Conservation (phyloP, 2,113 vertebrate genomes). For the Madoqua kirkii region DNA sequence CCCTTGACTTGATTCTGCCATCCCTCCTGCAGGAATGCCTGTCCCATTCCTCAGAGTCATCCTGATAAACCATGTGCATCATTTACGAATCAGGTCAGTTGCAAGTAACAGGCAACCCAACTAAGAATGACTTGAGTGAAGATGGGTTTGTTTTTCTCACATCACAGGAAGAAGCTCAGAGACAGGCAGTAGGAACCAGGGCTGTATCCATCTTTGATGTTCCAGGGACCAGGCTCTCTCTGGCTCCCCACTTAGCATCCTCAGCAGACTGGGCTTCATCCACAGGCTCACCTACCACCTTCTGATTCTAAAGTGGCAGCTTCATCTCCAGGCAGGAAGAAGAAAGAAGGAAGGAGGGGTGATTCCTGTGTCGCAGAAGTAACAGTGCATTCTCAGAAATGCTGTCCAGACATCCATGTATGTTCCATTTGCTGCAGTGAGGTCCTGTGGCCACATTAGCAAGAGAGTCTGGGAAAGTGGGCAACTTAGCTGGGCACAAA, state of each 20-base stretch:
- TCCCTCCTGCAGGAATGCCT: not conserved
- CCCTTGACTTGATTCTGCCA: not conserved
- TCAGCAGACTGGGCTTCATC: not conserved
- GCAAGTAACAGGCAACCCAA: not conserved
- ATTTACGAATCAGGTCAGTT: not conserved
- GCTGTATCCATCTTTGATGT: accelerated
- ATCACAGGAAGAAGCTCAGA: not conserved
- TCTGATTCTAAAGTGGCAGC: not conserved
- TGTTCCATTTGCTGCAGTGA: not conserved
- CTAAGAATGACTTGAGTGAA: not conserved
- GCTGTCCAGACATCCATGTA: not conserved
- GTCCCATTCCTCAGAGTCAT: not conserved
- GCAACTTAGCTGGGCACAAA: not conserved
- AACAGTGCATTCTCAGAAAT: not conserved
- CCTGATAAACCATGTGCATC: not conserved
- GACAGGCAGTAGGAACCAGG: not conserved
- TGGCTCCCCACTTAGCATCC: not conserved
- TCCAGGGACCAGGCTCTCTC: not conserved
- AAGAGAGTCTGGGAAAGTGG: not conserved
- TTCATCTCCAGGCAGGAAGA: not conserved
- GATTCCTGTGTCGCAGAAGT: not conserved
- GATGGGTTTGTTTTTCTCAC: not conserved
- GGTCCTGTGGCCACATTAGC: not conserved
- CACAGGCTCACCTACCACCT: not conserved
- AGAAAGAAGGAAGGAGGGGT: not conserved